Conservation (phyloP, 37 sponge, comb jelly and placozoan species). For the Tethya wilhelma region DNA sequence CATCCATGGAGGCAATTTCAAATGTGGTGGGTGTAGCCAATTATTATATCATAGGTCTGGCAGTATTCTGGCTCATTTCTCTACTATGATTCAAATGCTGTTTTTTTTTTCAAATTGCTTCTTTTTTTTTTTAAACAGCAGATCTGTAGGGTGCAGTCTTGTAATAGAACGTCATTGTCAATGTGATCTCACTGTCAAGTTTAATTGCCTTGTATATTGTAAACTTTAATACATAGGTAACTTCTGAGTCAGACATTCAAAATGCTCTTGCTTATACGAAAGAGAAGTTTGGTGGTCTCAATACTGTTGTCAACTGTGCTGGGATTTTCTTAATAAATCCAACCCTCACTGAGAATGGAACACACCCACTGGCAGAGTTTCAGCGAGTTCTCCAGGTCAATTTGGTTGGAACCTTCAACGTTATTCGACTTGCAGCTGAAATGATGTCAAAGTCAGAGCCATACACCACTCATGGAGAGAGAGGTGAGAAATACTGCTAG, state of each 20-base stretch:
- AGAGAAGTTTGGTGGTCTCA: slow-evolving; percentile 76
- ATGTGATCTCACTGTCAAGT: neutral
- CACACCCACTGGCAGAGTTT: slow-evolving; percentile 86
- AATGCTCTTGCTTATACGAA: slow-evolving; percentile 61
- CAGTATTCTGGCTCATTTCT: too few relatives aligned
- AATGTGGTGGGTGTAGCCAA: too few relatives aligned
- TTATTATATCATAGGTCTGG: too few relatives aligned
- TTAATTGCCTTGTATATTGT: neutral
- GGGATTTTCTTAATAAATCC: slow-evolving; percentile 86
- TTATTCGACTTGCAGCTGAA: slow-evolving; percentile 85
- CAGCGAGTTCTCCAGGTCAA: slow-evolving; percentile 75
- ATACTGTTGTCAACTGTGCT: slow-evolving; percentile 93
- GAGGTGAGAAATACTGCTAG: slow-evolving; percentile 48
- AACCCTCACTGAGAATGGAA: slow-evolving; percentile 85
- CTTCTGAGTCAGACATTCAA: slow-evolving; percentile 83
- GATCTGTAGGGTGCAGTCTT: neutral
- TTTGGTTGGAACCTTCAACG: slow-evolving; percentile 89
- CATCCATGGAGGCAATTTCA: too few relatives aligned
- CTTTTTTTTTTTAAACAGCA: neutral
- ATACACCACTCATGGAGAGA: slow-evolving; percentile 65
- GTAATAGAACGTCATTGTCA: neutral
- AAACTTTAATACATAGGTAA: too few relatives aligned
- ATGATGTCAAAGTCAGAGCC: slow-evolving; percentile 73
- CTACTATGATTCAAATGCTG: too few relatives aligned
- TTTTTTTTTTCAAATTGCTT: neutral